Conservation (phyloP, 2,113 vertebrate species). For the Helogale parvula region DNA sequence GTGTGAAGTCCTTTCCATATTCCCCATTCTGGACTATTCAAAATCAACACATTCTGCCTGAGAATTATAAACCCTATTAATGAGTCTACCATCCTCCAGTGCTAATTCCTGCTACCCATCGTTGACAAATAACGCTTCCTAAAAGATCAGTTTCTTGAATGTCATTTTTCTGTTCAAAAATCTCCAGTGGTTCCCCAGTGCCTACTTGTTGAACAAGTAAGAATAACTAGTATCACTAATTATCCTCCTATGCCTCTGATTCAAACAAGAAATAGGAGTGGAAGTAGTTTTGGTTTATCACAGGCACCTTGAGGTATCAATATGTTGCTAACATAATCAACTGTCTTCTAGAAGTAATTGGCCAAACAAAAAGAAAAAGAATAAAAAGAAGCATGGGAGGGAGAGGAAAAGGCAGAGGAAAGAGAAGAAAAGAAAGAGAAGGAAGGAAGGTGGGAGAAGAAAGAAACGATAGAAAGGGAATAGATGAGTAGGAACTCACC, state of each 20-base stretch:
- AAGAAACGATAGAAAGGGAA: not conserved
- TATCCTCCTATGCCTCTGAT: not conserved
- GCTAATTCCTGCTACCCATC: not conserved
- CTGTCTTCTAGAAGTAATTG: not conserved
- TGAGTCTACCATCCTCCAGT: not conserved
- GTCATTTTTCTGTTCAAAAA: not conserved
- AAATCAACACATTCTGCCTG: not conserved
- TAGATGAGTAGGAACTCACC: not conserved
- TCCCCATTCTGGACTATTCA: not conserved
- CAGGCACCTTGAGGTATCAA: not conserved
- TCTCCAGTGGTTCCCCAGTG: not conserved
- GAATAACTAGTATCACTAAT: not conserved
- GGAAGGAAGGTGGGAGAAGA: not conserved
- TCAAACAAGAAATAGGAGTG: not conserved
- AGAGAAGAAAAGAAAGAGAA: not conserved
- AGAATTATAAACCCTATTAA: not conserved
- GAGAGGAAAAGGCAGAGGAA: not conserved
- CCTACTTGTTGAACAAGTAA: not conserved
- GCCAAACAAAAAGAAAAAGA: not conserved
- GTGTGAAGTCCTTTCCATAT: not conserved
- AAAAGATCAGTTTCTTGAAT: constrained; percentile 3
- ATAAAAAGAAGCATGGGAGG: not conserved
- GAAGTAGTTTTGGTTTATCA: not conserved
- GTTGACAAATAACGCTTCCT: not conserved
- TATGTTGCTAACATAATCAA: not conserved